Evolutionary conservation across 2,888 invertebrate genomes (phyloP), one percentile per base, ranked within the genome.

Genomic region (Philereme transversata): DNA sequence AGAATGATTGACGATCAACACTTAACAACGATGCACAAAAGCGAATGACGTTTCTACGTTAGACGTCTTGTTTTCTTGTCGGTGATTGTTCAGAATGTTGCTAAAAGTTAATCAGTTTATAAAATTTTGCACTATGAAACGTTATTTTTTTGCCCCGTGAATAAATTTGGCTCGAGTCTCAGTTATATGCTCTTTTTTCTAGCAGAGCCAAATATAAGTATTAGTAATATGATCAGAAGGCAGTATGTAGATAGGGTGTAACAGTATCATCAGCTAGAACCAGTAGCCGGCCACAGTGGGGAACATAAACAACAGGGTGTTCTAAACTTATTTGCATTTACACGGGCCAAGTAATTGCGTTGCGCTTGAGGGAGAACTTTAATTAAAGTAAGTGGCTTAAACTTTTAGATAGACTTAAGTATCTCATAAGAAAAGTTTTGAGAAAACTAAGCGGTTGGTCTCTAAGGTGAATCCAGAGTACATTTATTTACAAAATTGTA

Each of bases 281-380:
- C 35, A 22, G 22, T 41, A 51, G 10, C 51, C 69, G 72, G 76
- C 70, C 77, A 71, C 77, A 79, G 77, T 73, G 81, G 80, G 22
- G 82, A 75, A 79, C 78, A 86, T 86, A 88, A 90, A 88, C 86
- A 87, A 85, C 83, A 75, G 81, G 79, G 79, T 82, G 84, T 81
- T 85, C 82, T 79, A 81, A 89, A 90, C 88, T 87, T 89, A 90
- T 90, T 90, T 90, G 89, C 91, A 91, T 90, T 88, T 89, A 90
- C 90, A 89, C 86, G 88, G 86, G 81, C 87, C 88, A 81, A 87
- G 88, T 90, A 90, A 90, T 88, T 90, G 89, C 88, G 84, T 78
- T 85, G 88, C 82, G 87, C 89, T 88, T 88, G 86, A 77, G 90
- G 90, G 90, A 88, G 83, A 87, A 84, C 80, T 90, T 90, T 90